Percentiles rank a stretch among this genome's conserved stretches.
phyloP scores from a whole-genome alignment of 2,888 invertebrate species.

The Dasypolia templi region DNA sequence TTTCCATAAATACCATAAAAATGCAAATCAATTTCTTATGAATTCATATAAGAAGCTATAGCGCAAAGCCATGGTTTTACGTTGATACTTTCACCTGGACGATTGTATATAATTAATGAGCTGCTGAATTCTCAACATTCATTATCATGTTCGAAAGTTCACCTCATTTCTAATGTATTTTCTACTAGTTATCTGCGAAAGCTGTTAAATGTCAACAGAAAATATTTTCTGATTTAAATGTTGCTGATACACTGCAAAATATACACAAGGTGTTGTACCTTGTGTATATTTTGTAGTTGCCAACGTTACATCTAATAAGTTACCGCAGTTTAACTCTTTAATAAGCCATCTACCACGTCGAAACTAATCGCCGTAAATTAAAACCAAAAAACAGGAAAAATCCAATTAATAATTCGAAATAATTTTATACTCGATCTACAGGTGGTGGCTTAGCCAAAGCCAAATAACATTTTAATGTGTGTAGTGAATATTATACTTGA shows the following conservation, averaged over 20 bases:
- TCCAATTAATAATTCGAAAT: background rate
- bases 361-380: slow-evolving; percentile 3
- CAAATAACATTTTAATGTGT: slow-evolving; percentile 19
- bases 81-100: slow-evolving; percentile 25
- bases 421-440: slow-evolving; percentile 32
- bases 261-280: slow-evolving; percentile 15
- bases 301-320: slow-evolving; percentile 28
- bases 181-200: slow-evolving; percentile 23
- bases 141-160: slow-evolving; percentile 11
- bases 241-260: slow-evolving; percentile 12
- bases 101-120: slow-evolving; percentile 5
- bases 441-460: slow-evolving; percentile 10
- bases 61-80: slow-evolving; percentile 19
- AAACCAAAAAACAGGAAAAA: slow-evolving; percentile 17
- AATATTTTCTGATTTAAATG: slow-evolving; percentile 32
- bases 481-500: slow-evolving; percentile 16
- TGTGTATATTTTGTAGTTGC: slow-evolving; percentile 5
- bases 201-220: slow-evolving; percentile 37
- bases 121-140: slow-evolving; percentile 24
- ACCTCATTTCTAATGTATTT: slow-evolving; percentile 18
- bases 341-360: background rate
- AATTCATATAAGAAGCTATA: slow-evolving; percentile 7
- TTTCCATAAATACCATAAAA: slow-evolving; percentile 20
- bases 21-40: background rate
- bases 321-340: slow-evolving; percentile 11